Evolutionary conservation across 1,140 invertebrate species (phyloP), one percentile per base, ranked within the genome.

Genomic region (Odontomachus brunneus): DNA sequence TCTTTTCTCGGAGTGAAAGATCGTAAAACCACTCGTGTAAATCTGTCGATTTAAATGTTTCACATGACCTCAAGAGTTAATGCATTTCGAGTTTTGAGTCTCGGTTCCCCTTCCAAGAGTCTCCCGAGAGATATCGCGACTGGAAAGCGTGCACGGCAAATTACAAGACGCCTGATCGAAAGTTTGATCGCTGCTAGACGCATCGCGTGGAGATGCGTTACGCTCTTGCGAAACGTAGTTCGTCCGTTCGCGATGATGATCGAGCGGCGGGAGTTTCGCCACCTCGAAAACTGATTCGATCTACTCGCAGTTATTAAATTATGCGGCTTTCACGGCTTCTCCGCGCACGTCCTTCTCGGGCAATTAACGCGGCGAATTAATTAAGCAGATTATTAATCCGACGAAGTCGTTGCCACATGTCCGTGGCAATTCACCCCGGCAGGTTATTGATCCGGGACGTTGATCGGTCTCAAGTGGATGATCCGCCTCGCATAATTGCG

Each of bases 401-500:
- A 71, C n/a, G 17, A 19, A 78, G 65, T 59, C 7, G 14, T 78
- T 26, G 66, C 48, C 11, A 9, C 29, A 29, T 15, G 9, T 33
- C 3, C 49, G 22, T 17, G 59, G 15, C 19, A 55, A 55, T 67
- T 55, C n/a, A 9, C 15, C 14, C 15, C 3, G 33, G 3, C 48
- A 63, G n/a, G 44, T 29, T 26, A 69, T 71, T 24, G 75, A 80
- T 78, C 17, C 49, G 33, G 14, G 26, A 69, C 29, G 22, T 55
- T 26, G 75, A 78, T 69, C 65, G 33, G 24, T 11, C 15, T 12
- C 63, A 69, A 69, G 69, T 26, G 49, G 22, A 81, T 74, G 84
- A 69, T 76, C 85, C 67, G 87, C 85, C 75, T 81, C 87, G 87
- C 74, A 78, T 83, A 88, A 85, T 87, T 71, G 83, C 78, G 53